Base-by-base conservation (phyloP, 2,113 vertebrate genomes). In the Hippolais icterina region DNA sequence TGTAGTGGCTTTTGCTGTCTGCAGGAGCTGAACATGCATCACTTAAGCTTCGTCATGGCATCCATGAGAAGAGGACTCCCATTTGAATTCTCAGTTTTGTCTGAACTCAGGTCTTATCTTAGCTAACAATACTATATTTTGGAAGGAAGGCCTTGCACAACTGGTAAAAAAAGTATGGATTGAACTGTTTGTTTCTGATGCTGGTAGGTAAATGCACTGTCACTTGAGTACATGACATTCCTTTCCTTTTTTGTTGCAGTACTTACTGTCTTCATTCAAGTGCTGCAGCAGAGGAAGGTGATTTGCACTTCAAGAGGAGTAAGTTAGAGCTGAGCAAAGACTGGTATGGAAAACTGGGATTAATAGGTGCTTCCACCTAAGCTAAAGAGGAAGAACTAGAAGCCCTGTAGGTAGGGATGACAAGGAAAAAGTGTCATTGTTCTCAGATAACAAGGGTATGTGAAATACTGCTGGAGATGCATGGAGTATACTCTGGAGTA, bases 211-310 rank as follows among this genome's bases (percentile, higher is more conserved):
- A 90, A 80, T 71, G 57, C 63, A 57, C 27, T 78, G 49, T 91
- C n/a, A 49, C 39, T 85, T 72, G 70, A 88, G 54, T 90, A 72
- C 14, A 24, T 83, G 63, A 50, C 52, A 76, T 70, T 70, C 49
- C 57, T 90, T 72, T 92, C 60, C 37, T 69, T 87, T 90, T 90
- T 70, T 80, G 17, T 95, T 92, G 88, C 82, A 86, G 68, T 92
- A 61, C 28, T 85, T 94, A 49, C 41, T 77, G 66, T 65, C 70
- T 88, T 95, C 50, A 75, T 66, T 93, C 79, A 94, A 12, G 28
- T 83, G 83, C 66, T 94, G 75, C 85, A 95, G 79, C 75, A 95
- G 82, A 83, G 85, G 75, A 70, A 37, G 82, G 76, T 88, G 71
- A 69, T 87, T 88, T 94, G 39, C 63, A 72, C 75, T 86, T 94